phyloP scores from a whole-genome alignment of 2,797 vertebrate species.

The Cyprinella venusta region DNA sequence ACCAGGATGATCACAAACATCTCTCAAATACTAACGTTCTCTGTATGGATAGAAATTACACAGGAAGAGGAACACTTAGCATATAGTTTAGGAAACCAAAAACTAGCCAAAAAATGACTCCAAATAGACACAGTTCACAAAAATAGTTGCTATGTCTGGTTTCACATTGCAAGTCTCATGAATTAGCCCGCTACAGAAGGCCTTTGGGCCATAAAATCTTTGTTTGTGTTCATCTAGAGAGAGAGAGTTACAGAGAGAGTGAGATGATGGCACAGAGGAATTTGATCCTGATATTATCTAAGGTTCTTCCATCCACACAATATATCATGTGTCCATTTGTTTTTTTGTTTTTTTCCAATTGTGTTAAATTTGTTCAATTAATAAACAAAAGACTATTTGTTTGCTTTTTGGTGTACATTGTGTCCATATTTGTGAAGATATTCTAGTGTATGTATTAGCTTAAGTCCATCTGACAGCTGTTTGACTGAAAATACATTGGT shows the following conservation, averaged over 20 bases:
- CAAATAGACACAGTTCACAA: conserved; percentile 42
- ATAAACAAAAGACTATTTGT: neutral
- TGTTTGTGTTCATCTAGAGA: neutral
- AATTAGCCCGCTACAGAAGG: neutral
- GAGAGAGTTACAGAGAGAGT: no score
- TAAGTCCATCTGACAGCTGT: neutral
- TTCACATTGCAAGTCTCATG: conserved; percentile 34
- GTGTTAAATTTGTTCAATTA: no score
- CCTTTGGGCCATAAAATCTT: neutral
- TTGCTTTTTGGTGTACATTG: neutral
- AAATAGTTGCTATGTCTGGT: conserved; percentile 44
- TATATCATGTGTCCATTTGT: neutral
- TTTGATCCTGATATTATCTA: neutral
- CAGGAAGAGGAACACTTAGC: conserved; percentile 43
- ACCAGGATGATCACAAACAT: conserved; percentile 43
- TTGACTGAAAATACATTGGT: neutral
- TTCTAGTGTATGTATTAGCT: neutral
- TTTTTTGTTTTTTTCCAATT: no score
- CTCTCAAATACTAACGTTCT: conserved; percentile 50
- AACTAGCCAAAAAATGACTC: conserved; percentile 45
- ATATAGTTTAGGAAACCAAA: conserved; percentile 56
- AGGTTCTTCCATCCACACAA: no score
- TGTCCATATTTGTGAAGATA: neutral
- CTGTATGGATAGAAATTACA: conserved; percentile 57
- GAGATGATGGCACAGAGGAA: neutral